Base-by-base conservation (phyloP, 2,888 invertebrate species). In the Lasioglossum marginatum region DNA sequence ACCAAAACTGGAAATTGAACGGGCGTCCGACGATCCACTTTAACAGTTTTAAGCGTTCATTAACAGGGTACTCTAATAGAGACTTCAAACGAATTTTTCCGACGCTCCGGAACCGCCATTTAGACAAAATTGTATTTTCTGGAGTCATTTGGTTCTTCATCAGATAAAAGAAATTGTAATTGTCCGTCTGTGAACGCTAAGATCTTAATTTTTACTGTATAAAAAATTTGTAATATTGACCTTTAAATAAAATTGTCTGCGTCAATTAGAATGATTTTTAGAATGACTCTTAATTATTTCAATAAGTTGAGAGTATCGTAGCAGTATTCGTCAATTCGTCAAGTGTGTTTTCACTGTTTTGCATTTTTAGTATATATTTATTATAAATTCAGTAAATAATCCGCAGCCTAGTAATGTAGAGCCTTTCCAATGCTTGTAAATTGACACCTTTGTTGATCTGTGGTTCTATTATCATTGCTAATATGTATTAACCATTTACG, bases 1-100 rank as follows among this genome's bases (percentile, higher is more conserved):
- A 19, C 68, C 45, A 14, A 57, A 40, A 34, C 43, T 45, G 27
- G 34, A 45, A 63, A 68, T 60, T 72, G 63, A 79, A 73, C 63
- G 73, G 45, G 27, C 57, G 52, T 72, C 37, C 16, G 23, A 71
- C 8, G 78, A 40, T 57, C 31, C 23, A 6, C 72, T 60, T 60
- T 12, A 19, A 19, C 2, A n/a, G 45, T 27, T 45, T 63, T n/a
- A 16, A 34, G 27, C 63, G 37, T 73, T 66, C 34, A 48, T 79
- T 73, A 45, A 48, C 37, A n/a, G 45, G 23, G 66, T 66, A 10
- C 23, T 19, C 16, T 31, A 63, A 63, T 16, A 6, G 16, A 31
- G 6, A 16, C 12, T 63, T 63, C 31, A 31, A 63, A 63, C 31
- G 63, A 63, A 31, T 14, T 5, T 63, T 31, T 16, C 14, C 27